phyloP scores from a whole-genome alignment of 1,140 invertebrate genomes.

The Dermatophagoides farinae region DNA sequence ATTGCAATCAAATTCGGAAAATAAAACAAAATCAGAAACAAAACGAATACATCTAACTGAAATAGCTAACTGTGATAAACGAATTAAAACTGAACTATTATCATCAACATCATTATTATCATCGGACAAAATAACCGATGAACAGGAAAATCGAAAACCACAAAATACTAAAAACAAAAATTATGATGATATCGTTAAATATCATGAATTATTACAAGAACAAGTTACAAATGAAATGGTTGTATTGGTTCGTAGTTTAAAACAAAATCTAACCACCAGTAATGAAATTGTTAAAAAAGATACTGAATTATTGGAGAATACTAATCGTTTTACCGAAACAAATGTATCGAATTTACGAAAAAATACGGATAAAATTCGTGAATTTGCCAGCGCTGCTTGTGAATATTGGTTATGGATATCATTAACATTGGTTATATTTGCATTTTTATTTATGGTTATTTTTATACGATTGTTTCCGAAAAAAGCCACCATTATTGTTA shows the following conservation, averaged over 20 bases:
- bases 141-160: neutral
- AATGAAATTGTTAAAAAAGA: conserved; percentile 67
- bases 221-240: conserved; percentile 83
- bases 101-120: too few species aligned
- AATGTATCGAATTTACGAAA: conserved; percentile 52
- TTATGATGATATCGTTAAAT: conserved; percentile 55
- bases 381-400: conserved; percentile 63
- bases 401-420: conserved; percentile 85
- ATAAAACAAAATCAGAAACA: neutral
- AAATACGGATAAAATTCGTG: conserved; percentile 56
- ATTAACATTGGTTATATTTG: conserved; percentile 53
- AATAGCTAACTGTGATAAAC: neutral
- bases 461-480: conserved; percentile 47
- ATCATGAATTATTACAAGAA: conserved; percentile 67
- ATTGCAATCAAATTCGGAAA: neutral
- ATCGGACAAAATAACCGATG: too few species aligned
- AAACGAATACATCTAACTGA: neutral
- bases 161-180: conserved; percentile 22
- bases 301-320: conserved; percentile 50
- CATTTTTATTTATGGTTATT: conserved; percentile 72
- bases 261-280: conserved; percentile 64
- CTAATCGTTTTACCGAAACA: conserved; percentile 49
- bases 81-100: neutral
- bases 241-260: conserved; percentile 57
- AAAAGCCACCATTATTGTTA: neutral